Evolutionary conservation across 2,797 vertebrate species (phyloP).

Genomic region (Anguilla obscura): DNA sequence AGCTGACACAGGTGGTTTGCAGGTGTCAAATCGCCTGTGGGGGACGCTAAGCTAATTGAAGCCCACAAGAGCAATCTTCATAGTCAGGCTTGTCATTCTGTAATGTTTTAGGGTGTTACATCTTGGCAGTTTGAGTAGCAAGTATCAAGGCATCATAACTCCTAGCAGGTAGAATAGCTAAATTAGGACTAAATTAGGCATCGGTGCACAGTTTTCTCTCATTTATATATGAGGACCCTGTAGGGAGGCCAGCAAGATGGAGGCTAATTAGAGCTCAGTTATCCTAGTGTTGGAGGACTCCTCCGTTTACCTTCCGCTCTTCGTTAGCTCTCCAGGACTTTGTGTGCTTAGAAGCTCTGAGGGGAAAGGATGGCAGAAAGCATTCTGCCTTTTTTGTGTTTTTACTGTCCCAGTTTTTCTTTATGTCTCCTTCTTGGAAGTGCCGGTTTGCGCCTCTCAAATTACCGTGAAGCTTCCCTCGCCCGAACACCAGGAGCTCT

Average conservation of each 20-base stretch:
- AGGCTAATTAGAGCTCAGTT: constrained; percentile 27
- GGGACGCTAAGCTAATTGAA: not conserved
- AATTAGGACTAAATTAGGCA: not conserved
- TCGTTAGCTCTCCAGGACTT: not conserved
- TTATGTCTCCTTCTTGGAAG: not conserved
- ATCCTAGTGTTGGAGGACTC: constrained; percentile 19
- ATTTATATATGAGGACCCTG: not conserved
- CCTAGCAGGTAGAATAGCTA: not conserved
- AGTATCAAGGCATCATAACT: not conserved
- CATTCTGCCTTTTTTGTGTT: not conserved
- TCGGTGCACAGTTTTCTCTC: not conserved
- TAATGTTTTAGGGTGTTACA: not conserved
- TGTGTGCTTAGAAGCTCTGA: not conserved
- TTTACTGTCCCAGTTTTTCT: not conserved
- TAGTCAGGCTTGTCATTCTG: not conserved
- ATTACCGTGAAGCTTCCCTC: not conserved
- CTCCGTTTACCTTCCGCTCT: not conserved
- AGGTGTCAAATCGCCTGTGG: not conserved
- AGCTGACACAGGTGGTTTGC: not conserved
- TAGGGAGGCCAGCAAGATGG: not conserved
- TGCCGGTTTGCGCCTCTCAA: not conserved
- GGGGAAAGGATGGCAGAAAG: not conserved
- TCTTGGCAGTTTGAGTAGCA: not conserved
- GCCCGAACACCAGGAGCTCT: not conserved
- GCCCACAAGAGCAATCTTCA: not conserved